Evolutionary conservation across 2,113 vertebrate genomes (phyloP).

Genomic region (Alaudala cheleensis): DNA sequence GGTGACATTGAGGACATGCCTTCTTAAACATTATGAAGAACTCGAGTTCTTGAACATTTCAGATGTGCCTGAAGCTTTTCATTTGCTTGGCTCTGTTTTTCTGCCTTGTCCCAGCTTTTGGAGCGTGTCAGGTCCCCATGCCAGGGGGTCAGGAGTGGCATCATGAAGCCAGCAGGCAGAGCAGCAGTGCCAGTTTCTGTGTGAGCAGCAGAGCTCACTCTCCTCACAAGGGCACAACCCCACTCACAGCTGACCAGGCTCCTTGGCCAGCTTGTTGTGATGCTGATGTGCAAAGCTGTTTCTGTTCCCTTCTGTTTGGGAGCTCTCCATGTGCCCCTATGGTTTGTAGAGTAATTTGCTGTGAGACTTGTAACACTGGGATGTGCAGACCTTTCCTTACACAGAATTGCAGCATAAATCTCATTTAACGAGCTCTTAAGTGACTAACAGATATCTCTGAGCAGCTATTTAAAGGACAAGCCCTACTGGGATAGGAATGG

Average conservation of each 20-base stretch:
- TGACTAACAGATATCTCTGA: background rate
- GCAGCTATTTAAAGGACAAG: background rate
- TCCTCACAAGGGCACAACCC: background rate
- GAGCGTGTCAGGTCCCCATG: background rate
- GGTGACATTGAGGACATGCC: accelerated
- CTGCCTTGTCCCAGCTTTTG: background rate
- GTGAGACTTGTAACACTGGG: background rate
- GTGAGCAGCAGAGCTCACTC: background rate
- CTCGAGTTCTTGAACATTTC: background rate
- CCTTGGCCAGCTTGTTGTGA: background rate
- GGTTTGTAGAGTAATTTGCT: background rate
- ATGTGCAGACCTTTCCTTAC: background rate
- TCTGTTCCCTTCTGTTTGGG: background rate
- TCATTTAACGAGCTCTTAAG: background rate
- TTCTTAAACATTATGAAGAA: background rate
- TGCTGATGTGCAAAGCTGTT: background rate
- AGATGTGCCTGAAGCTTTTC: background rate
- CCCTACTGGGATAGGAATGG: background rate
- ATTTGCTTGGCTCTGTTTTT: background rate
- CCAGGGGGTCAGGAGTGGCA: background rate
- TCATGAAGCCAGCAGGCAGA: background rate
- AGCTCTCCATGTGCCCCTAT: accelerated
- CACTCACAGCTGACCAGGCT: background rate
- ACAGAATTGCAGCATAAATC: background rate
- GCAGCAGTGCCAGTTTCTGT: background rate